Evolutionary conservation across 2,113 vertebrate species (phyloP), one percentile per base, ranked within the genome.

Genomic region (Elaphurus davidianus): DNA sequence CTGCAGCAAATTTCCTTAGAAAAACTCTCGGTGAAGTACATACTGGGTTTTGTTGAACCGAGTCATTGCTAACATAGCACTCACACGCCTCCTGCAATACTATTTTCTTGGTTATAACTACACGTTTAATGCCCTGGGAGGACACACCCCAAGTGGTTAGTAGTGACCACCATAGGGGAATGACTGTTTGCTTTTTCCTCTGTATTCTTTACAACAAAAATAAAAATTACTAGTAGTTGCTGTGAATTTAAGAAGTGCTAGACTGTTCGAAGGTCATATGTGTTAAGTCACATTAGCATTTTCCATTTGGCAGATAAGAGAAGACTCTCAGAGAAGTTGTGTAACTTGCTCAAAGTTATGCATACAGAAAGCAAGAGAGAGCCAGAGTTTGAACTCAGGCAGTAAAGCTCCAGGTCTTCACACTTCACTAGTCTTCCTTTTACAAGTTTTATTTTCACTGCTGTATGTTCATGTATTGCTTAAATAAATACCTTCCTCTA

Each of bases 1-100:
- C 90, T 74, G 94, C 97, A 67, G 33, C 94, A 98, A 97, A 74
- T 14, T 1, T 60, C 33, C 74, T 88, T 87, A 43, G 33, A 93
- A 90, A 91, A 91, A 40, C 19, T 74, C 27, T 67, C 47, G 94
- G 57, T 67, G 78, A 94, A 94, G 13, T 74, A 4, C 33, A 81
- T 36, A 40, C 28, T 78, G 54, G 7, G 30, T 95, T 83, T 79
- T 74, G 8, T 36, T 74, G 87, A 95, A 79, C 40, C n/a, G 50
- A 59, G 3, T n/a, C 19, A 62, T 30, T 82, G 40, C 84, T 60
- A 87, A 67, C 14, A 21, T 2, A 50, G 17, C 57, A 28, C 81
- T 60, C 83, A 36, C n/a, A 60, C 60, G 76, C 59, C 45, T 45
- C 3, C 5, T 60, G 45, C 11, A 3, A 21, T 36, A 45, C 23